Evolutionary conservation across 2,888 invertebrate genomes (phyloP).

Genomic region (Xylophagus ater): DNA sequence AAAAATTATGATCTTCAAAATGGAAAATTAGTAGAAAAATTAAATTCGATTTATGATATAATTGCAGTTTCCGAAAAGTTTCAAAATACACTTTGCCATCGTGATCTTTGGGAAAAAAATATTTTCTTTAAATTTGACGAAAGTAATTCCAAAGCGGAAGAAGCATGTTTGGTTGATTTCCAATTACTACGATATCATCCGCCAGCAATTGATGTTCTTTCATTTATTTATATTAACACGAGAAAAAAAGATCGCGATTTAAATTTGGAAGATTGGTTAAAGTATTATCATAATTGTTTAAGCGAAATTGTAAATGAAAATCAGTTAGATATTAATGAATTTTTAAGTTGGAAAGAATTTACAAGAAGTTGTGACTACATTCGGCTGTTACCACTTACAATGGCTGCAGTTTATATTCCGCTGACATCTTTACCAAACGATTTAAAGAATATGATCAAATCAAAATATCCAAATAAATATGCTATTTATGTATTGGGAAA

Average conservation of each 20-base stretch:
- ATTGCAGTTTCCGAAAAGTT: slow-evolving; percentile 28
- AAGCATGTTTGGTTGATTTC: slow-evolving; percentile 45
- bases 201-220: slow-evolving; percentile 44
- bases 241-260: slow-evolving; percentile 30
- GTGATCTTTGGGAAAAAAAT: slow-evolving; percentile 36
- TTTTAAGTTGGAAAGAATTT: slow-evolving; percentile 32
- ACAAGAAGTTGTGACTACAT: slow-evolving; percentile 29
- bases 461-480: slow-evolving; percentile 31
- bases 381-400: slow-evolving; percentile 29
- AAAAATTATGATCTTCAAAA: slow-evolving; percentile 21
- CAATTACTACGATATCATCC: slow-evolving; percentile 46
- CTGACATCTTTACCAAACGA: slow-evolving; percentile 32
- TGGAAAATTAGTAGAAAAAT: slow-evolving; percentile 21
- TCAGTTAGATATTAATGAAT: slow-evolving; percentile 21
- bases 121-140: slow-evolving; percentile 28
- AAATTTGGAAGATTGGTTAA: slow-evolving; percentile 32
- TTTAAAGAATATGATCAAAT: slow-evolving; percentile 28
- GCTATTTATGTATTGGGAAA: slow-evolving; percentile 35
- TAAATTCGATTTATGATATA: slow-evolving; percentile 22
- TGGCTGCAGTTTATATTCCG: slow-evolving; percentile 34
- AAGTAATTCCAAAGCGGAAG: slow-evolving; percentile 24
- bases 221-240: slow-evolving; percentile 40
- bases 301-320: slow-evolving; percentile 21
- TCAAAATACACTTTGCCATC: slow-evolving; percentile 40
- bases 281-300: slow-evolving; percentile 37